These are phyloP conservation scores for Peromyscus aztecus DNA, from an alignment of 2,797 vertebrate species.

Conservation along the genomic window DNA sequence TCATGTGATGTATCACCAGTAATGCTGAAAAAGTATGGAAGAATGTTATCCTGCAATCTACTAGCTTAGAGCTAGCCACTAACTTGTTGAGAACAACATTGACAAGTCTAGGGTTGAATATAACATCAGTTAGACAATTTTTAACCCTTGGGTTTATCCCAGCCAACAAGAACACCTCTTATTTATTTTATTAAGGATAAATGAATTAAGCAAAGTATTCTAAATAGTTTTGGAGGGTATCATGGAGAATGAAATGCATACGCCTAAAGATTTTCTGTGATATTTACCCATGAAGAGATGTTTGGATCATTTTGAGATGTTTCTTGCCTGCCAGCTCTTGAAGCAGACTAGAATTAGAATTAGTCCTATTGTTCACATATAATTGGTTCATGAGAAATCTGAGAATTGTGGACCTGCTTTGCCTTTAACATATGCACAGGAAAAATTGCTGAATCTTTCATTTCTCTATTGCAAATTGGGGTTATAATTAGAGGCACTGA, in stretches of 20 bases:
- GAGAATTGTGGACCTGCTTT: slow-evolving; percentile 22
- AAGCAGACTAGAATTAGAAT: slow-evolving; percentile 55
- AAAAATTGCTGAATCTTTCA: neutral
- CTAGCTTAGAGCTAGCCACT: neutral
- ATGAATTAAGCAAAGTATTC: slow-evolving; percentile 6
- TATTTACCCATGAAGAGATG: slow-evolving; percentile 9
- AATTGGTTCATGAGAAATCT: slow-evolving; percentile 58
- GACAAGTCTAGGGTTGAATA: slow-evolving; percentile 14
- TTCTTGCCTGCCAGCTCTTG: slow-evolving; percentile 7
- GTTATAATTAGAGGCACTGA: neutral
- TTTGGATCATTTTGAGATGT: slow-evolving; percentile 33
- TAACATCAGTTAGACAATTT: neutral
- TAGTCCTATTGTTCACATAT: slow-evolving; percentile 27
- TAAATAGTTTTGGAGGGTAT: neutral
- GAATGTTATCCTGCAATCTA: slow-evolving; percentile 11
- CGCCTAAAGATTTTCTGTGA: neutral
- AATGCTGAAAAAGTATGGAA: neutral
- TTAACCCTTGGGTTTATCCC: neutral
- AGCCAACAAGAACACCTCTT: neutral
- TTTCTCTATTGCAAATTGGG: slow-evolving; percentile 33
- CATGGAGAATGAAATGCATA: neutral
- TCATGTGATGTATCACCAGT: neutral
- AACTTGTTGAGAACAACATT: neutral
- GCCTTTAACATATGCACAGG: slow-evolving; percentile 12
- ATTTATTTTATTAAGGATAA: neutral